Evolutionary conservation across 2,113 vertebrate genomes (phyloP).

Genomic region (Hippocampus guttulatus): DNA sequence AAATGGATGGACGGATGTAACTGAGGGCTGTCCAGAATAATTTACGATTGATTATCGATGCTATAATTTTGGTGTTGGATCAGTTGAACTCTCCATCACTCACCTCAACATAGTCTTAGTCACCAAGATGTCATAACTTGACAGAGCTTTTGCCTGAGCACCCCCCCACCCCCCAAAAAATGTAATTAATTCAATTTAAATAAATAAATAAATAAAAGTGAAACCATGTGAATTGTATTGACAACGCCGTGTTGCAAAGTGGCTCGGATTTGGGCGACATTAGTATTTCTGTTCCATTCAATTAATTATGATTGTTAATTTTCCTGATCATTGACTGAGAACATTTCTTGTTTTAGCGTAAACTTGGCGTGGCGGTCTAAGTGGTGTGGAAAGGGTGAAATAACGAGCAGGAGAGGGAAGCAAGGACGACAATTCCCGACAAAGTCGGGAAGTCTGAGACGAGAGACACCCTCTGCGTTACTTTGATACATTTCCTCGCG

Average conservation of each 20-base stretch:
- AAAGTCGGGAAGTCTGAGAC: constrained; percentile 24
- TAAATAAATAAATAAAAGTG: background rate
- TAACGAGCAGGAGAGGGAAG: background rate
- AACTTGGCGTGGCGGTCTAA: background rate
- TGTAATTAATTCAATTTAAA: background rate
- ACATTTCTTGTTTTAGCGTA: constrained; percentile 1
- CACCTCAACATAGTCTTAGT: too few relatives aligned
- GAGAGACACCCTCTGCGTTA: background rate
- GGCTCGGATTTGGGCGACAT: background rate
- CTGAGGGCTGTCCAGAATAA: too few relatives aligned
- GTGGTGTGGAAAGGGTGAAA: background rate
- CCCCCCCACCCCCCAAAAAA: background rate
- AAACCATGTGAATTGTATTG: background rate
- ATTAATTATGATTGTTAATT: constrained; percentile 1
- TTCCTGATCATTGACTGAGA: constrained; percentile 3
- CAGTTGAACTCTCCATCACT: too few relatives aligned
- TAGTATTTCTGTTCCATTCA: background rate
- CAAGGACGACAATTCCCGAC: constrained; percentile 16
- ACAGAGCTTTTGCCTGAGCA: background rate
- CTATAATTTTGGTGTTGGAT: too few relatives aligned
- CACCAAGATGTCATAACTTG: background rate
- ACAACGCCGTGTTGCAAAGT: background rate
- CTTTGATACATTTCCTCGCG: too few relatives aligned
- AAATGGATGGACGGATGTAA: too few relatives aligned
- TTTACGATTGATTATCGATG: too few relatives aligned